phyloP scores from a whole-genome alignment of 2,888 invertebrate genomes.

The Cosmopolites sordidus region DNA sequence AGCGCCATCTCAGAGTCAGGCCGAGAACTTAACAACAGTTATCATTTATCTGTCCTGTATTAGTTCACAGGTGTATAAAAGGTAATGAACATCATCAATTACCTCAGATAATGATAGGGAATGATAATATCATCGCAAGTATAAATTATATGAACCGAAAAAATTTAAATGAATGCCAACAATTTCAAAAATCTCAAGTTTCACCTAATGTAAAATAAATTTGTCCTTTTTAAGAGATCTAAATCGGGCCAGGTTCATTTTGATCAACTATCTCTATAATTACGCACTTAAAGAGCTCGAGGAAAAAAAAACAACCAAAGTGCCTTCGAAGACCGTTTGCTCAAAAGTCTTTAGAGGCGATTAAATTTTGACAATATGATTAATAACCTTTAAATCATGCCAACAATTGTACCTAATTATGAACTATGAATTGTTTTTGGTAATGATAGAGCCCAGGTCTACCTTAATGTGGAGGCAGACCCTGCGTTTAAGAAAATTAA shows the following conservation, averaged over 20 bases:
- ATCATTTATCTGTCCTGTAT: too few species aligned
- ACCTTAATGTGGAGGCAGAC: conserved; percentile 24
- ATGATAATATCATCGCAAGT: too few species aligned
- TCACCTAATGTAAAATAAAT: conserved; percentile 33
- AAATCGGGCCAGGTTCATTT: not conserved
- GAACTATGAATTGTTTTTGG: conserved; percentile 36
- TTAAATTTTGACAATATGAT: conserved; percentile 48
- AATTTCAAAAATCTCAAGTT: not conserved
- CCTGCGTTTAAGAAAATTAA: conserved; percentile 23
- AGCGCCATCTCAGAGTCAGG: too few species aligned
- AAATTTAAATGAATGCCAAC: not conserved
- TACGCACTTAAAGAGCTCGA: conserved; percentile 33
- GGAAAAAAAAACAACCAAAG: conserved; percentile 30
- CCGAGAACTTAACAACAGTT: too few species aligned
- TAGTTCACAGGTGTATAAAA: too few species aligned
- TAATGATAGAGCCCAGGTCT: conserved; percentile 43
- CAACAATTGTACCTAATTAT: conserved; percentile 44
- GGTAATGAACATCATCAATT: too few species aligned
- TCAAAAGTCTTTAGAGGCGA: conserved; percentile 42
- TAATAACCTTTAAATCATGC: conserved; percentile 43
- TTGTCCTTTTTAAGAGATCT: conserved; percentile 29
- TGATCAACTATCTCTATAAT: conserved; percentile 32
- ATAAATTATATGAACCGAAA: too few species aligned
- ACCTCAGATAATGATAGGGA: too few species aligned
- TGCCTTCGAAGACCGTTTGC: conserved; percentile 35